A percentile compares a stretch with the other conserved stretches of the same genome.
These are phyloP conservation scores for Tokudaia tokunoshimensis DNA, from an alignment of 2,797 vertebrate genomes.

Conservation along the genomic window DNA sequence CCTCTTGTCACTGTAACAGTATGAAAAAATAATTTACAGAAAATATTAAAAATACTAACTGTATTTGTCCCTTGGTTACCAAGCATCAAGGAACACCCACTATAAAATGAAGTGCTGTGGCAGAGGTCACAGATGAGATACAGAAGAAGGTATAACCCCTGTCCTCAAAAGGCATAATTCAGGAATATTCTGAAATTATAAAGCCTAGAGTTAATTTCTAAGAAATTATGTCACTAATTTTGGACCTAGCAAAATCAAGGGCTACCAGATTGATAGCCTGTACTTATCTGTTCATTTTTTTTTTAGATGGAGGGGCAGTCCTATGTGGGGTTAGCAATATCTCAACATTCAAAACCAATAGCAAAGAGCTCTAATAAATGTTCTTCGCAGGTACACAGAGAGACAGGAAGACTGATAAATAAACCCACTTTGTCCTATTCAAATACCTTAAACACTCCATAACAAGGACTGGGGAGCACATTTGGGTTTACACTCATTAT, in stretches of 20 bases:
- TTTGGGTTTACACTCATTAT: constrained; percentile 51
- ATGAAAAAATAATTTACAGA: constrained; percentile 32
- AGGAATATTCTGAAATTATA: constrained; percentile 38
- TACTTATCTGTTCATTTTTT: background rate
- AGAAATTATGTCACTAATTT: constrained; percentile 39
- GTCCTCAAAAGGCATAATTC: constrained; percentile 47
- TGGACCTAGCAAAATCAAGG: constrained; percentile 1
- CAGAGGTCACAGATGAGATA: constrained; percentile 14
- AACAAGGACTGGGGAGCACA: background rate
- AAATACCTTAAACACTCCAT: constrained; percentile 36
- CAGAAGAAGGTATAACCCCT: background rate
- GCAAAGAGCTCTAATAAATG: background rate
- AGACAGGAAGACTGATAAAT: constrained; percentile 27
- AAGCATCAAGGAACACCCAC: constrained; percentile 19
- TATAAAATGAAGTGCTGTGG: constrained; percentile 1
- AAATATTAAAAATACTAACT: constrained; percentile 42
- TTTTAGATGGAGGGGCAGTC: constrained; percentile 4
- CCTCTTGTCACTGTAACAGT: background rate
- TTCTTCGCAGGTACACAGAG: constrained; percentile 13
- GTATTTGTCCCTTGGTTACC: constrained; percentile 27
- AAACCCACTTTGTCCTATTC: background rate
- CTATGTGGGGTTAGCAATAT: constrained; percentile 11
- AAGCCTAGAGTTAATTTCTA: constrained; percentile 40
- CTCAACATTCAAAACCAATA: constrained; percentile 53
- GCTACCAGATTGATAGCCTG: background rate